Evolutionary conservation across 30 jellyfish, hydroid and myxozoan species (phyloP), one percentile per base, ranked within the genome.

Genomic region (Phacellophora camtschatica): DNA sequence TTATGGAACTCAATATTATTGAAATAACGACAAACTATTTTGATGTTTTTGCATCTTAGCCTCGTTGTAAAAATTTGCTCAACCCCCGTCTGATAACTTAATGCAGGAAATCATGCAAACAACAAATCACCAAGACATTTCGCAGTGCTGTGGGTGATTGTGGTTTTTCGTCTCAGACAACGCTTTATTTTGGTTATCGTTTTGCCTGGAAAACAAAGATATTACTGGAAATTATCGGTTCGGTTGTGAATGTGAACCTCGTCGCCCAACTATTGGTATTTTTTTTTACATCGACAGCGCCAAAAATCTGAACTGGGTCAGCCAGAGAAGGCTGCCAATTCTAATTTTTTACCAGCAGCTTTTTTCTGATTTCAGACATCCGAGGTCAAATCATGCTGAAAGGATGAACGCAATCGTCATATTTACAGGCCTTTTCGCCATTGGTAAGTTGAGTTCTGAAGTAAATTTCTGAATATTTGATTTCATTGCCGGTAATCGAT

Each of bases 111-210:
- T 56, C 86, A 73, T 50, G 51, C 86, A 51, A n/a, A 23, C 74
- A 73, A 51, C 86, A 73, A 74, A 73, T 73, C 86, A 73, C 2
- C 76, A 50, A 73, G 86, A 32, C 86, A 57, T 42, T 66, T n/a
- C n/a, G n/a, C n/a, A 5, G 30, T 66, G 64, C 86, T 73, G 86
- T 36, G 74, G 86, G 86, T 73, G 51, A 29, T 54, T 73, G 11
- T 54, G 74, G 74, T 28, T 46, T 13, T 9, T 16, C 61, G n/a
- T 46, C 61, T 46, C 61, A 46, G 28, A 46, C n/a, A n/a, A n/a
- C n/a, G 61, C 61, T 46, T 16, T 46, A 16, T 16, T 46, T 46
- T 13, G n/a, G 20, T 46, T 23, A 16, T 9, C 13, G n/a, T 16
- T 15, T 12, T 19, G 51, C 86, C 46, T 19, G 86, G 71, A 54